Evolutionary conservation across 1,140 invertebrate genomes (phyloP).

Genomic region (Pteromalus puparum): DNA sequence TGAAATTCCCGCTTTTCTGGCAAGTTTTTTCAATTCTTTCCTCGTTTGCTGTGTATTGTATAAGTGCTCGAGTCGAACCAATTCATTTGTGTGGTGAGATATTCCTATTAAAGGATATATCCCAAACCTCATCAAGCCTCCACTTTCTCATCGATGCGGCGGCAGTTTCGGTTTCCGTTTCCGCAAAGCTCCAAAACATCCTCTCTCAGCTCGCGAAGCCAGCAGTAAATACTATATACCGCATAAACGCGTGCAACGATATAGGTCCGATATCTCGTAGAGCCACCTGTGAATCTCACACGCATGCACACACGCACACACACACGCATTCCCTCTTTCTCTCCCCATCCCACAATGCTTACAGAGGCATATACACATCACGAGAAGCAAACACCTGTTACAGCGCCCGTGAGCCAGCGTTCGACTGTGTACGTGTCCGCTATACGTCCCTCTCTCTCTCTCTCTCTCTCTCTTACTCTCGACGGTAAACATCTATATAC

Average conservation of each 20-base stretch:
- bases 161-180: no score
- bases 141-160: no score
- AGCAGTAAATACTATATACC: no score
- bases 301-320: no score
- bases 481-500: background rate
- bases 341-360: background rate
- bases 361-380: background rate
- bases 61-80: no score
- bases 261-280: background rate
- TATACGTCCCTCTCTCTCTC: background rate
- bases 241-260: background rate
- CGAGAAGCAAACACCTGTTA: slow-evolving; percentile 46
- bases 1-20: background rate
- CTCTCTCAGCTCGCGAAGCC: no score
- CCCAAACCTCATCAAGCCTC: no score
- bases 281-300: background rate
- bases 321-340: background rate
- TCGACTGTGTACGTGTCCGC: background rate
- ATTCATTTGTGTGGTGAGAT: no score
- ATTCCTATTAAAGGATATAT: no score
- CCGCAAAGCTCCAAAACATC: no score
- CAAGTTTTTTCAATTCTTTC: background rate
- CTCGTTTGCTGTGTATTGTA: no score
- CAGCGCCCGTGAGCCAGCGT: background rate
- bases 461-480: no score